Evolutionary conservation across 35 echinoderm and acorn worm species (phyloP).

Genomic region (Ophioderma brevispina): DNA sequence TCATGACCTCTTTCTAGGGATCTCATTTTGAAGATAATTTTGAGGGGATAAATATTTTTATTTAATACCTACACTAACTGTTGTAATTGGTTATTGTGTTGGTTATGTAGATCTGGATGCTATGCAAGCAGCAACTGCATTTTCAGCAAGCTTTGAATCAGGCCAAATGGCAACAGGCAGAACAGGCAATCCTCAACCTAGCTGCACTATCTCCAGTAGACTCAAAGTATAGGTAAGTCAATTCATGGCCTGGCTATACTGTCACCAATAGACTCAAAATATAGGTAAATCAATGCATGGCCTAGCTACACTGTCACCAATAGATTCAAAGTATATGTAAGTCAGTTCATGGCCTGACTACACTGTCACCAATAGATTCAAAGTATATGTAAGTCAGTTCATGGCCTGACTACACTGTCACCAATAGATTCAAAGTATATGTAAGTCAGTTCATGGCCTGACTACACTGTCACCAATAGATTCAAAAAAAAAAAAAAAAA

Average conservation of each 20-base stretch:
- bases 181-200: slow-evolving; percentile 61
- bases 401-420: too few relatives aligned
- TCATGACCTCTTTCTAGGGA: too few relatives aligned
- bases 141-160: slow-evolving; percentile 72
- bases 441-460: too few relatives aligned
- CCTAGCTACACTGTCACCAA: slow-evolving; percentile 37
- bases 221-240: background rate
- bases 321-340: background rate
- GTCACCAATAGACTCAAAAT: background rate
- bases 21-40: background rate
- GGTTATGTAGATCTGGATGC: slow-evolving; percentile 86
- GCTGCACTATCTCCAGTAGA: slow-evolving; percentile 40
- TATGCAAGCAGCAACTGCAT: slow-evolving; percentile 70
- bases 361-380: background rate
- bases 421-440: too few relatives aligned
- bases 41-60: too few relatives aligned
- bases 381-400: too few relatives aligned
- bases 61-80: too few relatives aligned
- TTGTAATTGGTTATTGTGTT: too few relatives aligned
- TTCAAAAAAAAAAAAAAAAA: too few relatives aligned
- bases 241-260: slow-evolving; percentile 26
- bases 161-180: slow-evolving; percentile 59
- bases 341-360: too few relatives aligned
- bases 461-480: too few relatives aligned
- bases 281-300: background rate